These are phyloP conservation scores for Cyanoramphus novaezelandiae DNA, from an alignment of 2,113 vertebrate genomes.

Conservation along the genomic window DNA sequence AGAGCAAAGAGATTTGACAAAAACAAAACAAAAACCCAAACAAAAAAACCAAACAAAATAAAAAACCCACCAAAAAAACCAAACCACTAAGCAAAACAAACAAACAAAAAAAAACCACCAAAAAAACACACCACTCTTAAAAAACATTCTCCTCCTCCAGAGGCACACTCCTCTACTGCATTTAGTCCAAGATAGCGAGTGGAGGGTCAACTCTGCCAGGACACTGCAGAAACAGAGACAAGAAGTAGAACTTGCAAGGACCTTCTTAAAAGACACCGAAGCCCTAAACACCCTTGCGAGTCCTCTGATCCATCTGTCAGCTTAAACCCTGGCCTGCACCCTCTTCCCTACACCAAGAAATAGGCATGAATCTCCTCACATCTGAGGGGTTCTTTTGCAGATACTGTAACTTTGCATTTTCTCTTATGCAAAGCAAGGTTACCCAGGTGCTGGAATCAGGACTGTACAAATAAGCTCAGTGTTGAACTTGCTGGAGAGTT, in stretches of 20 bases:
- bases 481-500: not conserved
- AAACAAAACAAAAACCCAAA: too few relatives aligned
- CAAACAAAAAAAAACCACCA: not conserved
- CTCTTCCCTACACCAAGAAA: not conserved
- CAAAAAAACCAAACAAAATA: not conserved
- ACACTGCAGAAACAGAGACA: not conserved
- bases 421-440: not conserved
- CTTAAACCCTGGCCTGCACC: not conserved
- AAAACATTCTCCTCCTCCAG: not conserved
- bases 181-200: not conserved
- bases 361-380: accelerated
- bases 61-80: not conserved
- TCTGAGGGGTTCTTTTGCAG: not conserved
- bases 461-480: not conserved
- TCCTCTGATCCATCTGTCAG: not conserved
- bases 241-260: not conserved
- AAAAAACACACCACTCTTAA: not conserved
- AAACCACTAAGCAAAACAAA: not conserved
- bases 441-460: not conserved
- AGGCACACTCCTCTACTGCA: not conserved
- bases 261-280: not conserved
- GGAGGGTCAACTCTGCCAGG: not conserved
- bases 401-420: not conserved
- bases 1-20: not conserved
- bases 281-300: not conserved